phyloP scores from a whole-genome alignment of 2,113 vertebrate genomes.

The Notothenia coriiceps region DNA sequence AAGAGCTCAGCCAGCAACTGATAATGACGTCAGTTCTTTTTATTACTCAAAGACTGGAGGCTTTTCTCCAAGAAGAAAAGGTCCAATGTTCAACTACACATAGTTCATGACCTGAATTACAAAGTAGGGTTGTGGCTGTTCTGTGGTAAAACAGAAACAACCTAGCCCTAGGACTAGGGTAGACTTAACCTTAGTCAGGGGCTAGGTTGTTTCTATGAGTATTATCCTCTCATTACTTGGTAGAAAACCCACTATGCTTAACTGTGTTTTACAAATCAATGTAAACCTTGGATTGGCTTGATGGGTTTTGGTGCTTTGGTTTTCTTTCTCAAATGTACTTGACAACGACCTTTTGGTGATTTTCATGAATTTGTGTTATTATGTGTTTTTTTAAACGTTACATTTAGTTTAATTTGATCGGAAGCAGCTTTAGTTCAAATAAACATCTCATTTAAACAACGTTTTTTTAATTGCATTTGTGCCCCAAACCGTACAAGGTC shows the following conservation, averaged over 20 bases:
- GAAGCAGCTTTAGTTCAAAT: background rate
- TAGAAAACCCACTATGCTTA: background rate
- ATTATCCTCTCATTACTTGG: background rate
- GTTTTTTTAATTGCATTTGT: background rate
- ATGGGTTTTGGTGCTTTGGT: background rate
- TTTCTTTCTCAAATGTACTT: background rate
- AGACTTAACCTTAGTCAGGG: background rate
- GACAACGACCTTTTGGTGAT: no score
- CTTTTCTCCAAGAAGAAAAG: slow-evolving; percentile 17
- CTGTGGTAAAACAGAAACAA: slow-evolving; percentile 8
- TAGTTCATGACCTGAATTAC: slow-evolving; percentile 1
- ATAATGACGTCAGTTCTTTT: background rate
- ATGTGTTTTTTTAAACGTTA: background rate
- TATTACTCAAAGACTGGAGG: slow-evolving; percentile 1
- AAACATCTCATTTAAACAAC: background rate
- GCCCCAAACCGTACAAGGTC: background rate
- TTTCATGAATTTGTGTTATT: background rate
- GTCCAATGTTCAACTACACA: background rate
- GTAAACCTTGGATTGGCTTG: slow-evolving; percentile 1
- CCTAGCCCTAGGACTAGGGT: no score
- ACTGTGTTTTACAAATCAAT: no score
- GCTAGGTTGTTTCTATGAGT: background rate
- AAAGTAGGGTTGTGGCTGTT: background rate
- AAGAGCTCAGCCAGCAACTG: background rate
- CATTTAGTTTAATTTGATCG: background rate